phyloP scores from a whole-genome alignment of 2,113 vertebrate species.

The Struthio camelus region DNA sequence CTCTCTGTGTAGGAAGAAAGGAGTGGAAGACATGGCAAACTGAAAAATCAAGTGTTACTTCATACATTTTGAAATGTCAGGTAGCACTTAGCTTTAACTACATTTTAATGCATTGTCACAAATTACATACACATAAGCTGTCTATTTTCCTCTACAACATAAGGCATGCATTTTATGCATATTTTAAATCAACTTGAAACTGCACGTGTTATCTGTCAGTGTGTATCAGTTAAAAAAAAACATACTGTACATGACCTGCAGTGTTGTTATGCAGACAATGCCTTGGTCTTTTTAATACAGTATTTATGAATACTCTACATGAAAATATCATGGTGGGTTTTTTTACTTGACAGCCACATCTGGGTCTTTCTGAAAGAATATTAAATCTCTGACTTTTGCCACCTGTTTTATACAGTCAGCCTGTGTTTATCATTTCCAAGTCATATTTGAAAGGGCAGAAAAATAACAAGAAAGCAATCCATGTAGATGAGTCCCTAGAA shows the following conservation, averaged over 20 bases:
- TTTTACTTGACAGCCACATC: neutral
- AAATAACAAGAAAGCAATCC: neutral
- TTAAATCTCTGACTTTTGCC: neutral
- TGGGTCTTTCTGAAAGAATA: neutral
- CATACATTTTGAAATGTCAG: neutral
- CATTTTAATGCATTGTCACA: neutral
- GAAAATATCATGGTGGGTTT: neutral
- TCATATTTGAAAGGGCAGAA: conserved; percentile 16
- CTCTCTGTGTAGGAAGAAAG: neutral
- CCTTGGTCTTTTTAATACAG: neutral
- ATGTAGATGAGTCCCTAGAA: neutral
- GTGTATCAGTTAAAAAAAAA: neutral
- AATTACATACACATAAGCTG: neutral
- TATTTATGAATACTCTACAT: neutral
- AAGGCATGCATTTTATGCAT: neutral
- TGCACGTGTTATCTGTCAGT: neutral
- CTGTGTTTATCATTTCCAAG: neutral
- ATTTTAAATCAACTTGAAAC: neutral
- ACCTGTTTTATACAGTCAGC: neutral
- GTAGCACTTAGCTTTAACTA: neutral
- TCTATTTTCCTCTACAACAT: neutral
- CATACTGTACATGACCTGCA: neutral
- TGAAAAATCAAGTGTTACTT: neutral
- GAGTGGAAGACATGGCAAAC: neutral
- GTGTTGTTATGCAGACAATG: neutral